Evolutionary conservation across 30 jellyfish, hydroid and myxozoan species (phyloP).

Genomic region (Aurelia aurita complex sp. Pacific): DNA sequence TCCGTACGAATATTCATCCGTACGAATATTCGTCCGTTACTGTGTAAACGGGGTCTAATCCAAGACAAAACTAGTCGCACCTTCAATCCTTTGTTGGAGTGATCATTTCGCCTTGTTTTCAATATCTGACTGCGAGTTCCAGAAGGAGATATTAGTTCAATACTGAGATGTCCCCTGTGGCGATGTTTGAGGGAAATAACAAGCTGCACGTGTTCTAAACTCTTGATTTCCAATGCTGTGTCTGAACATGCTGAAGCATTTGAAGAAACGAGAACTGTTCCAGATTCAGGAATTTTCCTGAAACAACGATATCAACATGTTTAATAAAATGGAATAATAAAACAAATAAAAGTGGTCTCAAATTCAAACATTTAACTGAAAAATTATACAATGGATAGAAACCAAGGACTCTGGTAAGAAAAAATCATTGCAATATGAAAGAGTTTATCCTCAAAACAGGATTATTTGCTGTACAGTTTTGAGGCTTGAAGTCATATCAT

Average conservation of each 20-base stretch:
- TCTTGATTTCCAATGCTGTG: constrained; percentile 69
- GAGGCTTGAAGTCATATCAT: no score
- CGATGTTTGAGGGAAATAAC: constrained; percentile 90
- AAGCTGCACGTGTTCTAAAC: constrained; percentile 96
- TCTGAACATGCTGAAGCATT: constrained; percentile 85
- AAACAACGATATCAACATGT: background rate
- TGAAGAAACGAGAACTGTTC: constrained; percentile 77
- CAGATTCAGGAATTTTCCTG: constrained; percentile 92
- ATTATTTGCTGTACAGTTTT: no score
- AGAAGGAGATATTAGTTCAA: constrained; percentile 95
- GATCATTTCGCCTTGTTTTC: constrained; percentile 96
- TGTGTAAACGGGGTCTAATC: background rate
- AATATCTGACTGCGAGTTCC: constrained; percentile 97
- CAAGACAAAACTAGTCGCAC: constrained; percentile 5
- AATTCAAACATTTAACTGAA: no score
- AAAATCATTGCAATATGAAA: no score
- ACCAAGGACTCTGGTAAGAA: no score
- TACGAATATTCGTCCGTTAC: no score
- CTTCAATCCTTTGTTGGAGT: constrained; percentile 92
- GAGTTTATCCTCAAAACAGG: no score
- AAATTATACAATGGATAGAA: no score
- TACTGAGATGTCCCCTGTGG: constrained; percentile 94
- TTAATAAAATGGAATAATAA: no score
- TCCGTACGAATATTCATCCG: no score
- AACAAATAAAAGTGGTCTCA: no score